Evolutionary conservation across 2,797 vertebrate species (phyloP).

Genomic region (Xiphorhynchus erythropygius): DNA sequence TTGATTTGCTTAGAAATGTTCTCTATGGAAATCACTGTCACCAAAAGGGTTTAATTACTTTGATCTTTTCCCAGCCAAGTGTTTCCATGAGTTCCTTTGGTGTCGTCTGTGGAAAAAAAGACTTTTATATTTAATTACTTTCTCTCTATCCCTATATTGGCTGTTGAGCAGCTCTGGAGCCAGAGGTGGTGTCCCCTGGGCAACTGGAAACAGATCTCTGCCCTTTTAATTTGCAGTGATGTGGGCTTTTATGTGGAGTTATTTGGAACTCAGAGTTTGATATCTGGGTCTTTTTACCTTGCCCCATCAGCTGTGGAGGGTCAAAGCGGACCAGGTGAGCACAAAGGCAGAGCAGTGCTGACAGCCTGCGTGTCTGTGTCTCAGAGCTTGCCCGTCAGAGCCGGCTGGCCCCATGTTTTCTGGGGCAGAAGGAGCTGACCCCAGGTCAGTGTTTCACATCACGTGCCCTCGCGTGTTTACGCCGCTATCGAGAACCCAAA

Average conservation of each 20-base stretch:
- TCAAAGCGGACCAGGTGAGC: neutral
- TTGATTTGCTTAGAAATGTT: neutral
- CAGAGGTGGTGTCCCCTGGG: neutral
- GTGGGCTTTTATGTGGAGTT: neutral
- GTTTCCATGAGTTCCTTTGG: neutral
- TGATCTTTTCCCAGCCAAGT: neutral
- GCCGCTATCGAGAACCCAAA: neutral
- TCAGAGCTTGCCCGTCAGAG: fast-evolving
- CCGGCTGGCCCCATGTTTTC: fast-evolving
- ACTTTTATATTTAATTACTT: neutral
- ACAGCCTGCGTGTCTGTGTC: fast-evolving
- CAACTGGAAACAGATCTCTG: neutral
- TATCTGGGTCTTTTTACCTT: neutral
- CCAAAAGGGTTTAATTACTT: neutral
- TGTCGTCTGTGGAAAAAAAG: neutral
- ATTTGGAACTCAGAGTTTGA: neutral
- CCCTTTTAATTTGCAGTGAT: neutral
- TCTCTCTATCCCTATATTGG: neutral
- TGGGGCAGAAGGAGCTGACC: neutral
- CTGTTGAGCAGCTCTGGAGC: neutral
- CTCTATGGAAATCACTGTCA: neutral
- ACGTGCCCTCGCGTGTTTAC: neutral
- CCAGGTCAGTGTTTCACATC: neutral
- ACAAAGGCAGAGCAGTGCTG: neutral
- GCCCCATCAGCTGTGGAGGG: neutral